Evolutionary conservation across 2,888 invertebrate species (phyloP), one percentile per base, ranked within the genome.

Genomic region (Bellardia pandia): DNA sequence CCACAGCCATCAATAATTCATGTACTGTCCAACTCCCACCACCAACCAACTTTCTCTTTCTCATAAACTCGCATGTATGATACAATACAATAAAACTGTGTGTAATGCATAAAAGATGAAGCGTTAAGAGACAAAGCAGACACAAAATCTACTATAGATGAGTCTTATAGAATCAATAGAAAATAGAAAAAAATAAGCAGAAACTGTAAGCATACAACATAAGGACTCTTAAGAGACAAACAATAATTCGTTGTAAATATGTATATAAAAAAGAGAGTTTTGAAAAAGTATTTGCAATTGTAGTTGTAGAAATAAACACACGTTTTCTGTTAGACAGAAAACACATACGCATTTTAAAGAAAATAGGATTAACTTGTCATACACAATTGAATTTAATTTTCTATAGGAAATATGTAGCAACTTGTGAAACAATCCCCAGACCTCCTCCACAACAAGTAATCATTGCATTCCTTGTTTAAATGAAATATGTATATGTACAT

Each of bases 321-420:
- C 5, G 9, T 14, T 13, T 33, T 3, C 30, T 11, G 6, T 2
- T 6, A 7, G 13, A n/a, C 64, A 11, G 1, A 33, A 40, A 37
- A 69, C 5, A 37, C n/a, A 51, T 60, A 69, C 53, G 66, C 64
- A 66, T 77, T 84, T 85, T 60, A 58, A 78, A 81, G 84, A 78
- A 90, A 91, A 91, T 90, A 90, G 90, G 91, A 92, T 92, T 92
- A 92, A 92, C 92, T 91, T 92, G 92, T 91, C 92, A 92, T 69
- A 77, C 90, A 91, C 92, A 92, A 92, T 92, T 92, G 92, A 92
- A 92, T 92, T 92, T 91, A 92, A 92, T 92, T 92, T 92, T 91
- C 90, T 91, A 90, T 90, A 89, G 89, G 66, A 76, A 6, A 62
- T 33, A 64, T 64, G 3, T 30, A 58, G 3, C 6, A 58, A 9